Percentiles rank a stretch among this genome's conserved stretches.
Evolutionary conservation across 2,797 vertebrate genomes (phyloP).

Genomic region (Enteromius anoplus): DNA sequence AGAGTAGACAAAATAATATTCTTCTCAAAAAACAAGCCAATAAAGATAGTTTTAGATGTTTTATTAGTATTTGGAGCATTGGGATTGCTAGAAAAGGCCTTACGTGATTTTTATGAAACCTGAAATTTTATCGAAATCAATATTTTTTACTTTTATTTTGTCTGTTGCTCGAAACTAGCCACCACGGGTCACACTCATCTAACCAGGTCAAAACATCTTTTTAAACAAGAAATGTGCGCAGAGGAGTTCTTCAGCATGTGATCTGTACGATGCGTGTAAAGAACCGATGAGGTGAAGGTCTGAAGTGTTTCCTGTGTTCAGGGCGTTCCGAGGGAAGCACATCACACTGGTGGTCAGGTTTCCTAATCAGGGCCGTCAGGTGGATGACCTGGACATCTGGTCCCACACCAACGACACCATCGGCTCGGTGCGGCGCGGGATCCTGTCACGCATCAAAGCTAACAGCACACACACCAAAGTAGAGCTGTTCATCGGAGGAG

Average conservation of each 20-base stretch:
- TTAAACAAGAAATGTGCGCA: background rate
- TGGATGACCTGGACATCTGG: slow-evolving; percentile 98
- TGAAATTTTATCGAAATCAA: too few species aligned
- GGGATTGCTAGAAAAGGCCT: too few species aligned
- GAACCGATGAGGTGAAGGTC: background rate
- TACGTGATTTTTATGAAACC: too few species aligned
- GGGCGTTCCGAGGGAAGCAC: slow-evolving; percentile 97
- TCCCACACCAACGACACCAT: slow-evolving; percentile 98
- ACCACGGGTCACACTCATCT: too few species aligned
- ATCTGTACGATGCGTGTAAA: background rate
- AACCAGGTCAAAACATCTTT: background rate
- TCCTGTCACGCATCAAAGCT: slow-evolving; percentile 95
- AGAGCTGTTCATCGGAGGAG: slow-evolving; percentile 96
- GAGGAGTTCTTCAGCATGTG: background rate
- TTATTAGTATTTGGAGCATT: too few species aligned
- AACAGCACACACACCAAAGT: slow-evolving; percentile 97
- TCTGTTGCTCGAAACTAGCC: too few species aligned
- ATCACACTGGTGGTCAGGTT: slow-evolving; percentile 96
- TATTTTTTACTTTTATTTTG: too few species aligned
- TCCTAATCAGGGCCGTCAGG: slow-evolving; percentile 97
- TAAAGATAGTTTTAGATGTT: too few species aligned
- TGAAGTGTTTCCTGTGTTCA: slow-evolving; percentile 65
- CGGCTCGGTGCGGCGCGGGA: slow-evolving; percentile 94
- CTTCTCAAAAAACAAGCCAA: too few species aligned
- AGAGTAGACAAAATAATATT: too few species aligned